Percentiles rank a stretch among this genome's conserved stretches.
phyloP scores from a whole-genome alignment of 2,797 vertebrate genomes.

The Hipposideros larvatus region DNA sequence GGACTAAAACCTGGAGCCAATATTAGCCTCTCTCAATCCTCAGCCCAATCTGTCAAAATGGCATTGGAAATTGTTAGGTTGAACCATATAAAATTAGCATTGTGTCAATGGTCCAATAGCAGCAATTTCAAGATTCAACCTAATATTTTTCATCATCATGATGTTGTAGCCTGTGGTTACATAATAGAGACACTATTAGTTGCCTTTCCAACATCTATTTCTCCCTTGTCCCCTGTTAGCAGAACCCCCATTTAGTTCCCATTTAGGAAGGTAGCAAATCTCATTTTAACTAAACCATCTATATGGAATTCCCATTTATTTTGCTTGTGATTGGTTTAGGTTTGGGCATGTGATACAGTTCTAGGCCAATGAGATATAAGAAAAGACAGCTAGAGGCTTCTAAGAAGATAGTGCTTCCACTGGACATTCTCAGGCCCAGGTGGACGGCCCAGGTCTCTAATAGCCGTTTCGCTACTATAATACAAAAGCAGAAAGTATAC shows the following conservation, averaged over 20 bases:
- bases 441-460: background rate
- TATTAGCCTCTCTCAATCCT: slow-evolving; percentile 48
- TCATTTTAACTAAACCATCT: background rate
- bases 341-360: slow-evolving; percentile 17
- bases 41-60: slow-evolving; percentile 65
- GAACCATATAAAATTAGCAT: slow-evolving; percentile 37
- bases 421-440: background rate
- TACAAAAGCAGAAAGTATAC: background rate
- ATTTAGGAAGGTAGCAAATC: slow-evolving; percentile 7
- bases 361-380: background rate
- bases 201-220: background rate
- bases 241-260: background rate
- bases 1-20: slow-evolving; percentile 42
- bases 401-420: background rate
- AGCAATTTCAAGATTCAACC: slow-evolving; percentile 40
- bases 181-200: background rate
- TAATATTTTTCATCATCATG: background rate
- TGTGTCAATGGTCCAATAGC: slow-evolving; percentile 23
- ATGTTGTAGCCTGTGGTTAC: background rate
- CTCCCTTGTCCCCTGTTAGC: background rate
- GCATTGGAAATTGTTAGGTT: slow-evolving; percentile 57
- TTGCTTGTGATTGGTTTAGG: slow-evolving; percentile 2
- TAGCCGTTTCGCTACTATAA: background rate
- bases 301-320: slow-evolving; percentile 31
- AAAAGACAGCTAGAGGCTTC: slow-evolving; percentile 24